phyloP scores from a whole-genome alignment of 2,113 vertebrate species.

The Phoenicopterus ruber region DNA sequence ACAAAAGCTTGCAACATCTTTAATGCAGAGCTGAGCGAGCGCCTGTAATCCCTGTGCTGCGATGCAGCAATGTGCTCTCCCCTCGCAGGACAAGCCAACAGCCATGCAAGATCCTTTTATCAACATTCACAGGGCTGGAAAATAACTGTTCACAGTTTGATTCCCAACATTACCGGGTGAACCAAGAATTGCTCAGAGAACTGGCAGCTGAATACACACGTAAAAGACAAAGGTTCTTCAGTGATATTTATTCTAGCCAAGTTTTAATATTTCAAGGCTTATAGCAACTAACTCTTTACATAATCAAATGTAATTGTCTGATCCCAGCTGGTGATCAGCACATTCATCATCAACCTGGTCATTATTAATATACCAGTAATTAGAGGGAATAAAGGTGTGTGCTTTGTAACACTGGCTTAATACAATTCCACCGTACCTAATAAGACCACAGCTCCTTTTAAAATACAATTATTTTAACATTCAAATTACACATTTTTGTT shows the following conservation, averaged over 20 bases:
- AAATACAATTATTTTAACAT: constrained; percentile 59
- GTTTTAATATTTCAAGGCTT: constrained; percentile 63
- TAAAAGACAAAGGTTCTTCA: constrained; percentile 62
- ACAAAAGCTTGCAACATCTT: neutral
- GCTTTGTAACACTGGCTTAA: constrained; percentile 32
- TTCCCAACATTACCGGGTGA: constrained; percentile 4
- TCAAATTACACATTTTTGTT: constrained; percentile 48
- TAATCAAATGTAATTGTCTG: constrained; percentile 53
- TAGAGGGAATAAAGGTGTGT: constrained; percentile 40
- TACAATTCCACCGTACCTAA: constrained; percentile 27
- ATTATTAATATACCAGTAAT: constrained; percentile 60
- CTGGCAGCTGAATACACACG: constrained; percentile 49
- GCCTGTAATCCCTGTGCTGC: constrained; percentile 38
- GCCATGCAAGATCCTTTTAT: constrained; percentile 61
- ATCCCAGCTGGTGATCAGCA: constrained; percentile 57
- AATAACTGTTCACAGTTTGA: constrained; percentile 59
- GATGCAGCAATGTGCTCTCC: constrained; percentile 24
- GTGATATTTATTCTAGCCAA: constrained; percentile 59
- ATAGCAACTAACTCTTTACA: constrained; percentile 52
- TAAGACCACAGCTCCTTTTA: constrained; percentile 35
- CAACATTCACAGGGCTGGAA: constrained; percentile 49
- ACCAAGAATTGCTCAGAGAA: constrained; percentile 42
- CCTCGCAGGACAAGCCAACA: constrained; percentile 40
- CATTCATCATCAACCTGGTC: constrained; percentile 57
- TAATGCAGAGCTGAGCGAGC: neutral